phyloP scores from a whole-genome alignment of 2,113 vertebrate species.

The Pipra filicauda region DNA sequence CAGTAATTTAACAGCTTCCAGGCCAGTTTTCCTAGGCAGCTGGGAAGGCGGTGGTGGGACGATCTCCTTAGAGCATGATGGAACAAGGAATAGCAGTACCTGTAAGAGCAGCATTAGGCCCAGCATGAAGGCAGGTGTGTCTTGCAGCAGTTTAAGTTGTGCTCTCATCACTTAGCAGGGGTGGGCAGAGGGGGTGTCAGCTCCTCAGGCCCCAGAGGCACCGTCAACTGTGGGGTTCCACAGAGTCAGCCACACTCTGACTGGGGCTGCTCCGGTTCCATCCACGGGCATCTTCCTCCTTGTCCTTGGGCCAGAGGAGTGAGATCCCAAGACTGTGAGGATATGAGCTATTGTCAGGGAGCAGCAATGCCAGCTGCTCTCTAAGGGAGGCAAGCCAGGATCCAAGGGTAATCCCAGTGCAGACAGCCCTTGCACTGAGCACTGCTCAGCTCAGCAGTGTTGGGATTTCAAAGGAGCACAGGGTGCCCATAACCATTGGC shows the following conservation, averaged over 20 bases:
- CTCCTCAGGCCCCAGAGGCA: neutral
- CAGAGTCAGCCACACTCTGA: neutral
- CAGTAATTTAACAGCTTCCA: neutral
- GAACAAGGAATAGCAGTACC: no score
- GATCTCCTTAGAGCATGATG: neutral
- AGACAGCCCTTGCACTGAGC: neutral
- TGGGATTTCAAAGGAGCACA: rapidly evolving
- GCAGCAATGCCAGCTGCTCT: neutral
- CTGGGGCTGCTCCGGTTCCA: neutral
- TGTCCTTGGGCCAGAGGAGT: neutral
- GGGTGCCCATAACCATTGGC: neutral
- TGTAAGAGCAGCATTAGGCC: rapidly evolving
- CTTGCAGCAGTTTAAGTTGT: neutral
- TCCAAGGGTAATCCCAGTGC: no score
- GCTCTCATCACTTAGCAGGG: rapidly evolving
- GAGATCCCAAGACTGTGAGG: no score
- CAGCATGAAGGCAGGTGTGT: neutral
- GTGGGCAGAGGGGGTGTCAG: no score
- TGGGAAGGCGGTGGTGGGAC: neutral
- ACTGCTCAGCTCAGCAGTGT: neutral
- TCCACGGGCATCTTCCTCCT: neutral
- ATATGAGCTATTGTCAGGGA: neutral
- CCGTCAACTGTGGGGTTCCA: neutral
- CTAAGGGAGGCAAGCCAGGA: no score
- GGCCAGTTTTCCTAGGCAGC: neutral